These are phyloP conservation scores for Turdus rufiventris DNA, from an alignment of 2,113 vertebrate genomes.

Conservation along the genomic window DNA sequence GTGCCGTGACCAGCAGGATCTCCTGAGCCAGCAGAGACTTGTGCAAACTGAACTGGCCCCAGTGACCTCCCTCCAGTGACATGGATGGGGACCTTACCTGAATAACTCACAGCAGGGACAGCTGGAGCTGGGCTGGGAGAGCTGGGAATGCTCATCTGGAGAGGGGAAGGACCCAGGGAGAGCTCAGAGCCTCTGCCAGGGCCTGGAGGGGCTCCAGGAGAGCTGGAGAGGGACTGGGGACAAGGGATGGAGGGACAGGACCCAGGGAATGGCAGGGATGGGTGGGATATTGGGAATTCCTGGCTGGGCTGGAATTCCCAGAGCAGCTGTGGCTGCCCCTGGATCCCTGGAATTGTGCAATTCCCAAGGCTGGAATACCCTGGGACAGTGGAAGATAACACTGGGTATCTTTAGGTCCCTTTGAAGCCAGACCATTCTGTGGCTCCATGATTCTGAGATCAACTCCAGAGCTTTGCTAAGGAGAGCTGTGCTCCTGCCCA, in stretches of 20 bases:
- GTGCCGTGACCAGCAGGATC: neutral
- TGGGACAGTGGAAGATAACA: accelerated
- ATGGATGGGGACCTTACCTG: accelerated
- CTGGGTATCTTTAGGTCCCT: accelerated
- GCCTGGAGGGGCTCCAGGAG: neutral
- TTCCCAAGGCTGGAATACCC: neutral
- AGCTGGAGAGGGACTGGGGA: neutral
- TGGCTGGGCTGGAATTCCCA: neutral
- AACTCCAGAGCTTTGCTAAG: accelerated
- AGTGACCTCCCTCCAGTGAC: neutral
- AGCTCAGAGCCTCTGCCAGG: accelerated
- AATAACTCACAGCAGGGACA: neutral
- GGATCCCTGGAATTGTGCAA: neutral
- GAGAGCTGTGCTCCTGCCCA: neutral
- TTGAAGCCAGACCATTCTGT: neutral
- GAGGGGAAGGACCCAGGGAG: neutral
- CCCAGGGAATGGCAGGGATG: neutral
- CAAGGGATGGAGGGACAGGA: neutral
- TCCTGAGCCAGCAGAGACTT: neutral
- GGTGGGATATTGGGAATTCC: neutral
- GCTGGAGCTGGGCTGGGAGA: neutral
- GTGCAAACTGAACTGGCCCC: neutral
- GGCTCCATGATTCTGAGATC: neutral
- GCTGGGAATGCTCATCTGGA: accelerated
- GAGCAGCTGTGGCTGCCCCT: neutral